phyloP scores from a whole-genome alignment of 2,888 invertebrate species.

The Orchesellides sinensis region DNA sequence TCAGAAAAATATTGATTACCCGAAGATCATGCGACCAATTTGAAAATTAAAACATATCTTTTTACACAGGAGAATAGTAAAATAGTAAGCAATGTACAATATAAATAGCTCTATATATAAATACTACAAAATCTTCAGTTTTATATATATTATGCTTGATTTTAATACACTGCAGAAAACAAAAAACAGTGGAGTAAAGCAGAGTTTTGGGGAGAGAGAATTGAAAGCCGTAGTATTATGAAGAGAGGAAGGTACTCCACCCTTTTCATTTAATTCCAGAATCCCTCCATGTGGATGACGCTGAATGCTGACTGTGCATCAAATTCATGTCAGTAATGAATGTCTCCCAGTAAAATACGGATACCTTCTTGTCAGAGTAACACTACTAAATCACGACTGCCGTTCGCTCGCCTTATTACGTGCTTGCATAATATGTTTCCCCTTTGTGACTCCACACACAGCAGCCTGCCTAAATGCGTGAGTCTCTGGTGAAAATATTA shows the following conservation, averaged over 20 bases:
- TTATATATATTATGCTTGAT: too few species aligned
- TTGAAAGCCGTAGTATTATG: neutral
- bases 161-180: too few species aligned
- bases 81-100: too few species aligned
- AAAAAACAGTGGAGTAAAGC: too few species aligned
- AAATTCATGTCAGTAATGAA: conserved; percentile 69
- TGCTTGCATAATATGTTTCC: conserved; percentile 31
- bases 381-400: conserved; percentile 63
- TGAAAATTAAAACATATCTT: too few species aligned
- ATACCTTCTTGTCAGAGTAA: conserved; percentile 64
- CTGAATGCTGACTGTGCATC: conserved; percentile 67
- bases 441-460: neutral
- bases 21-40: too few species aligned
- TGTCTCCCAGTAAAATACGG: conserved; percentile 67
- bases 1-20: too few species aligned
- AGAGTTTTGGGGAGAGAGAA: neutral
- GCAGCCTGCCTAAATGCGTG: neutral
- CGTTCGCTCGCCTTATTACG: conserved; percentile 33
- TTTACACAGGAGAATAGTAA: too few species aligned
- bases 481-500: conserved; percentile 35
- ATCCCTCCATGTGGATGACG: conserved; percentile 59
- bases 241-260: conserved; percentile 58
- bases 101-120: too few species aligned
- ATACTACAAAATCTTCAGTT: too few species aligned
- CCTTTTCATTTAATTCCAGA: conserved; percentile 66